Evolutionary conservation across 2,113 vertebrate species (phyloP).

Genomic region (Microcebus murinus): DNA sequence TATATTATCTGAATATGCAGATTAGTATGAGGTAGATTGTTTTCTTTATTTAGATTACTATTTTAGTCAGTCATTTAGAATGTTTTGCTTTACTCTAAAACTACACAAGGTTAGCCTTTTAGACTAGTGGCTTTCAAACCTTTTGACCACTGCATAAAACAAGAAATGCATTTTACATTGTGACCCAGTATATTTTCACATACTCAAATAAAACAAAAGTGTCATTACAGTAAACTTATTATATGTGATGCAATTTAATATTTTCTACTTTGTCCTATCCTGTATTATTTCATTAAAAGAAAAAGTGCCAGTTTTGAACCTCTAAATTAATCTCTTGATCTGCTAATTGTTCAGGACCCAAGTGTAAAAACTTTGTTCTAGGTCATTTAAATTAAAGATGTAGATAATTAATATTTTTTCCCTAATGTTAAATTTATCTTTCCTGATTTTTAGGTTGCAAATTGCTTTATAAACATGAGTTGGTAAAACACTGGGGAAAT

Average conservation of each 20-base stretch:
- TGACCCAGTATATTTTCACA: slow-evolving; percentile 9
- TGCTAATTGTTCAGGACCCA: neutral
- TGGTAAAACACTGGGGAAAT: slow-evolving; percentile 94
- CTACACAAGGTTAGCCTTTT: neutral
- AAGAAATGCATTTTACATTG: slow-evolving; percentile 50
- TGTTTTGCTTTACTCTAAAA: slow-evolving; percentile 38
- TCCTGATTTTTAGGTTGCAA: slow-evolving; percentile 90
- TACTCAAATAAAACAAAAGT: slow-evolving; percentile 8
- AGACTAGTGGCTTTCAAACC: slow-evolving; percentile 18
- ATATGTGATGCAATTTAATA: neutral
- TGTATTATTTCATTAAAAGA: neutral
- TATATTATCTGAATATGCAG: neutral
- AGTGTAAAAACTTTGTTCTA: slow-evolving; percentile 13
- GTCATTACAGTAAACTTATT: slow-evolving; percentile 25
- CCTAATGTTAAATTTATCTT: slow-evolving; percentile 64
- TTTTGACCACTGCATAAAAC: neutral
- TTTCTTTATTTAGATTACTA: slow-evolving; percentile 39
- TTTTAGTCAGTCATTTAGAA: neutral
- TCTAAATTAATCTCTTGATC: slow-evolving; percentile 36
- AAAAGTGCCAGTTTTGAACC: neutral
- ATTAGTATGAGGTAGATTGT: neutral
- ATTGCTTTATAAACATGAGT: slow-evolving; percentile 94
- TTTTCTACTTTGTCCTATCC: neutral
- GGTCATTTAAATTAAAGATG: slow-evolving; percentile 45
- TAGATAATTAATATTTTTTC: slow-evolving; percentile 33